Evolutionary conservation across 2,113 vertebrate species (phyloP).

Genomic region (Aythya baeri): DNA sequence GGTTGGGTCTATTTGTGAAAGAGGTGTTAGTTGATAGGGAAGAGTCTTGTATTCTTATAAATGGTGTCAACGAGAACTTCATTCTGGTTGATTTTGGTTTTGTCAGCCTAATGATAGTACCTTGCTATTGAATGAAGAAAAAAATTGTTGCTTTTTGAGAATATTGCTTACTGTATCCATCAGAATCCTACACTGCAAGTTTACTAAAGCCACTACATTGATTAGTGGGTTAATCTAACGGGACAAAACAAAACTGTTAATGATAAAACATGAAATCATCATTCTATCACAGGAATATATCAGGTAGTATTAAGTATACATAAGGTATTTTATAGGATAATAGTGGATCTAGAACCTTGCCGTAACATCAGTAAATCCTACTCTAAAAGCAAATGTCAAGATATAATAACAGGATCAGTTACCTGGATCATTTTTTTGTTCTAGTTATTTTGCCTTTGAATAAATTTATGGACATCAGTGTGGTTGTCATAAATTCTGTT

Average conservation of each 20-base stretch:
- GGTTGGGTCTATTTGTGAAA: neutral
- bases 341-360: neutral
- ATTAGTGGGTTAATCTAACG: accelerated
- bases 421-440: neutral
- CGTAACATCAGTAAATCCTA: neutral
- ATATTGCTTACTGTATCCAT: neutral
- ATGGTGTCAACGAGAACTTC: neutral
- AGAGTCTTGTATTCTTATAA: neutral
- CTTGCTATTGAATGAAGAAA: neutral
- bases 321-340: neutral
- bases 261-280: neutral
- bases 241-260: neutral
- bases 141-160: neutral
- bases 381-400: neutral
- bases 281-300: neutral
- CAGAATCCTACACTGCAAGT: neutral
- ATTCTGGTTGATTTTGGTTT: neutral
- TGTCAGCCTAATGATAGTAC: neutral
- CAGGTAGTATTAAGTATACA: neutral
- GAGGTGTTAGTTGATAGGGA: neutral
- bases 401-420: neutral
- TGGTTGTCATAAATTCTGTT: neutral
- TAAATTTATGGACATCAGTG: neutral
- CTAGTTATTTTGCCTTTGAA: neutral
- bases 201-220: neutral